Percentiles rank a stretch among this genome's conserved stretches.
phyloP scores from a whole-genome alignment of 2,797 vertebrate species.

The Liasis olivaceus region DNA sequence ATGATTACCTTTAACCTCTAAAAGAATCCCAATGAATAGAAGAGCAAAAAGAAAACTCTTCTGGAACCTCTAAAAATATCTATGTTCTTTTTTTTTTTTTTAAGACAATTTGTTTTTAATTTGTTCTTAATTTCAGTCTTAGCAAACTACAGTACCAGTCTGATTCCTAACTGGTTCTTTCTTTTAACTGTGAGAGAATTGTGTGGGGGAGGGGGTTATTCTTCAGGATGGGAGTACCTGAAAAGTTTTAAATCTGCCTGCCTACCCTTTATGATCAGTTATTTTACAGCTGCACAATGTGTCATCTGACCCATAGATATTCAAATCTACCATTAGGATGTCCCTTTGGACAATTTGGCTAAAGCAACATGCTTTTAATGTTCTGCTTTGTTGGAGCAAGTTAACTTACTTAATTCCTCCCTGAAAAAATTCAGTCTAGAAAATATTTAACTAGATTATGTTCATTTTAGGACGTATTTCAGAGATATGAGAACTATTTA shows the following conservation, averaged over 20 bases:
- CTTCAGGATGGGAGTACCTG: not conserved
- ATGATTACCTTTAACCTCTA: not conserved
- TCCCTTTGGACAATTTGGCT: not conserved
- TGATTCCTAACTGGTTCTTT: not conserved
- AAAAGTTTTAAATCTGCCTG: not conserved
- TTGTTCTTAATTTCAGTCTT: not conserved
- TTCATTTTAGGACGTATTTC: not conserved
- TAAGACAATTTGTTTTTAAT: not conserved
- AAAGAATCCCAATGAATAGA: not conserved
- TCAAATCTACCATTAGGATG: not conserved
- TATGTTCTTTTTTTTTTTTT: not conserved
- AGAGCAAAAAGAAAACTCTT: not conserved
- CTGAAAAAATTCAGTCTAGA: not conserved
- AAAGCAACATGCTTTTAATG: not conserved
- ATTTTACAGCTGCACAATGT: not conserved
- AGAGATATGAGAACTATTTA: not conserved
- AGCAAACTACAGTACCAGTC: not conserved
- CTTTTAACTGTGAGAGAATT: not conserved
- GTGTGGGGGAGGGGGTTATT: not conserved
- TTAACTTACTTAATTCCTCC: not conserved
- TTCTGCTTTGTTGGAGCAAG: not conserved
- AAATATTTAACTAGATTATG: not conserved
- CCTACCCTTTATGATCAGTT: not conserved
- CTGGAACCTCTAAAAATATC: not conserved
- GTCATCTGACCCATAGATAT: not conserved